Evolutionary conservation across 1,140 invertebrate genomes (phyloP), one percentile per base, ranked within the genome.

Genomic region (Potamilus streckersoni): DNA sequence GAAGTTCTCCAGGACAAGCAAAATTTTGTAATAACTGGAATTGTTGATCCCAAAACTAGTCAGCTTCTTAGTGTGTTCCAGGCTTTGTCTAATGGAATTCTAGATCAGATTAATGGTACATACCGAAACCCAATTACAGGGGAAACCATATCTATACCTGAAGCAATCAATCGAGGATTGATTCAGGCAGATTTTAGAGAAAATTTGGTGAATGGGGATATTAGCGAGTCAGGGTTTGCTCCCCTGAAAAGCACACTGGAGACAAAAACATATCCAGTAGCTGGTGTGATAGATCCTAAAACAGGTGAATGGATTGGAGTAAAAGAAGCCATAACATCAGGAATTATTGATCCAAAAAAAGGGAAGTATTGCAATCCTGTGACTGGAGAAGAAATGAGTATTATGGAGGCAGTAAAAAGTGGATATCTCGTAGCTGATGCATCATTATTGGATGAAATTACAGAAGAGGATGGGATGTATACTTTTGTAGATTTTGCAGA

Each of bases 61-160:
- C 93, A 96, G 81, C 89, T 92, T 11, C 81, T 98, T 1, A 94
- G 92, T 23, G 94, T 98, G 8, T 93, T 93, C 55, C 94, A 98
- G 90, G 97, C 97, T 1, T 91, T 98, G 12, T 91, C 94, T 66
- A 92, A 95, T 80, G 96, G 96, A 63, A 92, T 98, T 65, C 88
- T 99, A 73, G 95, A 98, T 91, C 92, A 93, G 13, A 75, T 81
- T 17, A 93, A 93, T 79, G 95, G 95, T 8, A 83, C 82, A 1
- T 90, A 89, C 63, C 91, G 71, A 66, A 95, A 97, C 91, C 94
- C 95, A 14, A 92, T 95, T 84, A 92, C 93, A 74, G 95, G 95
- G 67, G 93, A 96, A 80, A 88, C 92, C 5, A 84, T 98, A 2
- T 94, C 92, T 17, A 85, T 98, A 79, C 97, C 97, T 87, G 93